Base-by-base conservation (phyloP, 2,888 invertebrate species). In the Himalopsyche anomala region DNA sequence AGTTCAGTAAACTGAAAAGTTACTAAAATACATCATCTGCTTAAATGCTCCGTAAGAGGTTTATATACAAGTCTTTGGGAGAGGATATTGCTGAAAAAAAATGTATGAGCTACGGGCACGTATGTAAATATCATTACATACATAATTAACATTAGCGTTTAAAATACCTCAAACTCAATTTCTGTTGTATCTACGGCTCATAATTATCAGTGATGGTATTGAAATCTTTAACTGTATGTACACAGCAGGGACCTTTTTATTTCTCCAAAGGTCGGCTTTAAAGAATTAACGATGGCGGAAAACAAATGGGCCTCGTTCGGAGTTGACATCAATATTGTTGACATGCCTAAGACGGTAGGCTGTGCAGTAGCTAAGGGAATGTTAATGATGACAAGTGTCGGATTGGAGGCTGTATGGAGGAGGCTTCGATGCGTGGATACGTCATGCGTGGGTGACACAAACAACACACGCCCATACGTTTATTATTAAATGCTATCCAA, bases 311-410 rank as follows among this genome's bases (percentile, higher is more conserved):
- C 74, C 38, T 74, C 74, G 74, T 15, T 74, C 38, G 74, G 74
- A 74, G 74, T 74, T 11, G 74, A 74, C 74, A 74, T 74, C 74
- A 74, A 74, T 74, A 74, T 74, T 74, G 74, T 74, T 74, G 74
- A 74, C 74, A 74, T 38, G 74, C 38, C 9, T 11, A 74, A 36
- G 74, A 74, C 74, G 74, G 74, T 74, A 74, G 74, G 74, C 36
- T 38, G 38, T 36, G 74, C 74, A 36, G 74, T 74, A 74, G 74
- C 74, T 12, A 36, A 74, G 74, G 36, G 74, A 74, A 74, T 74
- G 74, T 74, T 74, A 74, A 74, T 74, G 74, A 74, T 74, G 74
- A 74, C 74, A 74, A 74, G 74, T 74, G 74, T 74, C 74, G 74
- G 74, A 74, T 36, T 28, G 36, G 74, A 74, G 74, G 74, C 74